Evolutionary conservation across 2,888 invertebrate species (phyloP).

Genomic region (Pollenia angustigena): DNA sequence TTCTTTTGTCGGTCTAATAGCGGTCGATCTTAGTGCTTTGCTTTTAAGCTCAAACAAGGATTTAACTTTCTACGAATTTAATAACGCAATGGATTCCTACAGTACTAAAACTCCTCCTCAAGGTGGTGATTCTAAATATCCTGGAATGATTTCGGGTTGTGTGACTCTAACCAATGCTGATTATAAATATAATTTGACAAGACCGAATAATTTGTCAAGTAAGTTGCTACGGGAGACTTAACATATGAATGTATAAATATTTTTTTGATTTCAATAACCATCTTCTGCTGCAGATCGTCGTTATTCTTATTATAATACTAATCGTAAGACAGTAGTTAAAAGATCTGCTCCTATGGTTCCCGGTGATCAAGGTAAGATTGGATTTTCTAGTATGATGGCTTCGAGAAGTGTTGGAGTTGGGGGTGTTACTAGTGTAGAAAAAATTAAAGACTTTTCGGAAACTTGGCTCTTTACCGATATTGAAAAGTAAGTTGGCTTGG

Average conservation of each 20-base stretch:
- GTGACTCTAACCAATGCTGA: slow-evolving; percentile 82
- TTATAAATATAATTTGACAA: slow-evolving; percentile 79
- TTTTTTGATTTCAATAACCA: slow-evolving; percentile 19
- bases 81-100: slow-evolving; percentile 87
- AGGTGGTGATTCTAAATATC: slow-evolving; percentile 80
- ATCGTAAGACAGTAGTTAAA: slow-evolving; percentile 31
- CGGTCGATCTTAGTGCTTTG: slow-evolving; percentile 93
- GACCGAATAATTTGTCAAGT: slow-evolving; percentile 73
- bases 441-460: slow-evolving; percentile 88
- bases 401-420: background rate
- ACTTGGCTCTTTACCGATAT: slow-evolving; percentile 87
- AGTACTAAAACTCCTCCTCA: slow-evolving; percentile 85
- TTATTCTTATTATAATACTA: slow-evolving; percentile 24
- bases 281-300: slow-evolving; percentile 41
- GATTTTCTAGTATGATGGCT: background rate
- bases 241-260: background rate
- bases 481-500: slow-evolving; percentile 74
- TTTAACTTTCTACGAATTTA: slow-evolving; percentile 85
- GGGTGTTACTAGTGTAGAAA: slow-evolving; percentile 35
- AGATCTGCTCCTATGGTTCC: background rate
- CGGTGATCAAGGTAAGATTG: background rate
- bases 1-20: slow-evolving; percentile 93
- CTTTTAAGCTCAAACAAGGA: slow-evolving; percentile 88
- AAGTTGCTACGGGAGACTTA: slow-evolving; percentile 21
- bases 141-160: slow-evolving; percentile 80